Evolutionary conservation across 2,113 vertebrate genomes (phyloP).

Genomic region (Lanius collurio): DNA sequence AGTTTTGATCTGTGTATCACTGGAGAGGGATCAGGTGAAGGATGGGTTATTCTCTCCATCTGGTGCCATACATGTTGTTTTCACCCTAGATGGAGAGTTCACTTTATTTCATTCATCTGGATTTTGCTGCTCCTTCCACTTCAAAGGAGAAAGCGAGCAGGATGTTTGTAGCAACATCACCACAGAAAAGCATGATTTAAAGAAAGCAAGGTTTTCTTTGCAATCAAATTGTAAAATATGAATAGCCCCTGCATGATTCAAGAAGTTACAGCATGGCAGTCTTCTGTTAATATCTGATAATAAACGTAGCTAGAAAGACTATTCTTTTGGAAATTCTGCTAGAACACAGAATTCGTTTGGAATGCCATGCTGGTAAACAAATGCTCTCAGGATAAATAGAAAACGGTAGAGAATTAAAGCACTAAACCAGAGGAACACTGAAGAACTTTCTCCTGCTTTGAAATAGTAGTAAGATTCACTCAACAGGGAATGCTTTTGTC

Average conservation of each 20-base stretch:
- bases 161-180: not conserved
- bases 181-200: not conserved
- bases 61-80: not conserved
- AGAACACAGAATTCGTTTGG: not conserved
- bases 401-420: not conserved
- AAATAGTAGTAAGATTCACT: not conserved
- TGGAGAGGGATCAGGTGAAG: not conserved
- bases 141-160: not conserved
- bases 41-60: rapidly evolving
- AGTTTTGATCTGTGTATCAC: not conserved
- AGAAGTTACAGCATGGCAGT: not conserved
- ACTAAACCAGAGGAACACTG: not conserved
- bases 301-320: not conserved
- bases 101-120: not conserved
- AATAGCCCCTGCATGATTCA: not conserved
- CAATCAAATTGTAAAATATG: not conserved
- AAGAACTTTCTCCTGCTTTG: not conserved
- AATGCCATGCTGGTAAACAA: not conserved
- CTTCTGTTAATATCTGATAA: not conserved
- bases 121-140: not conserved
- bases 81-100: not conserved
- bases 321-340: not conserved
- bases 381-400: not conserved
- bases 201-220: not conserved
- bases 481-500: not conserved